Evolutionary conservation across 2,888 invertebrate genomes (phyloP).

Genomic region (Coelopa pilipes): DNA sequence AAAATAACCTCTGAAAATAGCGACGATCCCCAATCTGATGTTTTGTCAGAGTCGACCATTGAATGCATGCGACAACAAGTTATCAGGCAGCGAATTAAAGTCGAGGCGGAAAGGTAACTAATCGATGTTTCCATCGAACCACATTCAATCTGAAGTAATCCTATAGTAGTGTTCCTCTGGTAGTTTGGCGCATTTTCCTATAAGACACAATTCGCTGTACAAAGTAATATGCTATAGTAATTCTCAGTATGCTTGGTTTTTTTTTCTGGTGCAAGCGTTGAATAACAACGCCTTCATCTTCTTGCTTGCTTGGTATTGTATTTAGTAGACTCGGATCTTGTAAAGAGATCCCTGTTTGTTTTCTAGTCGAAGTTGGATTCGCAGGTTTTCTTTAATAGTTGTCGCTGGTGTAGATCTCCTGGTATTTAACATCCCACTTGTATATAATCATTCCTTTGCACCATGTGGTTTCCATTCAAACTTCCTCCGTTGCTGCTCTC

Average conservation of each 20-base stretch:
- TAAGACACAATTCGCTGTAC: too few relatives aligned
- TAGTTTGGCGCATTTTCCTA: not conserved
- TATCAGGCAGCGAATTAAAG: conserved; percentile 81
- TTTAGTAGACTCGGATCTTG: too few relatives aligned
- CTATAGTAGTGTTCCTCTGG: not conserved
- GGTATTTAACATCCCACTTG: too few relatives aligned
- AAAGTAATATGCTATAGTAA: not conserved
- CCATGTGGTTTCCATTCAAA: not conserved
- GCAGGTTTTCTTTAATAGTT: too few relatives aligned
- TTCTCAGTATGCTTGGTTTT: too few relatives aligned
- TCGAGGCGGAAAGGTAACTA: conserved; percentile 82
- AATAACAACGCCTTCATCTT: too few relatives aligned
- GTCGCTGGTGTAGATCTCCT: too few relatives aligned
- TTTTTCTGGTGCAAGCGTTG: too few relatives aligned
- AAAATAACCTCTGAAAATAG: conserved; percentile 45
- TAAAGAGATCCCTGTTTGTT: too few relatives aligned
- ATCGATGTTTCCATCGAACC: not conserved
- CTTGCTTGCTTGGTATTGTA: too few relatives aligned
- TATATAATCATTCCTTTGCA: too few relatives aligned
- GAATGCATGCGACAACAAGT: conserved; percentile 84
- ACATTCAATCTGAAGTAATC: not conserved
- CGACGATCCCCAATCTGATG: conserved; percentile 68
- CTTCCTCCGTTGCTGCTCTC: conserved; percentile 24
- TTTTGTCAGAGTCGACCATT: conserved; percentile 82
- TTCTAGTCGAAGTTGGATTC: too few relatives aligned